phyloP scores from a whole-genome alignment of 1,140 invertebrate genomes.

The Idris sp. region DNA sequence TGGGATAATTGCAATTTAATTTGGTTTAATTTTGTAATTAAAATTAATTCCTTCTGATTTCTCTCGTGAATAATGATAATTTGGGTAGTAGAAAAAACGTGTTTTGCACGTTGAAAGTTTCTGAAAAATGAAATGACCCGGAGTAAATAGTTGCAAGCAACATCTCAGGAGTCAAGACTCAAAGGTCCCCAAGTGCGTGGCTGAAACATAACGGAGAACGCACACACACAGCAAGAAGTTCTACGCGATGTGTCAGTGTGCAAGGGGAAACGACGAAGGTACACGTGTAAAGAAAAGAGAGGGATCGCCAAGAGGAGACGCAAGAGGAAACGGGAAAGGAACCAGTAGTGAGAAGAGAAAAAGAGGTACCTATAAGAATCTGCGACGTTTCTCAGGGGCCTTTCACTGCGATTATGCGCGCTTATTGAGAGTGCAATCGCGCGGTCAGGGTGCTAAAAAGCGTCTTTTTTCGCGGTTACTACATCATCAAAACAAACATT shows the following conservation, averaged over 20 bases:
- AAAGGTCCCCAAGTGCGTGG: slow-evolving; percentile 55
- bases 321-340: slow-evolving; percentile 33
- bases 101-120: no score
- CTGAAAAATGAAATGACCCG: slow-evolving; percentile 35
- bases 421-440: slow-evolving; percentile 53
- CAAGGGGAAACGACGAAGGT: slow-evolving; percentile 35
- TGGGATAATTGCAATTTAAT: no score
- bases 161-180: slow-evolving; percentile 39
- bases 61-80: no score
- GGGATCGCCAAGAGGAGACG: slow-evolving; percentile 16
- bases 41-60: no score
- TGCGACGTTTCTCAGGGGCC: slow-evolving; percentile 62
- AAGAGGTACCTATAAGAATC: slow-evolving; percentile 54
- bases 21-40: no score
- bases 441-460: slow-evolving; percentile 44
- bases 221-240: slow-evolving; percentile 35
- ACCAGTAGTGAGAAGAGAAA: slow-evolving; percentile 56
- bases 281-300: slow-evolving; percentile 51
- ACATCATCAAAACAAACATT: slow-evolving; percentile 5
- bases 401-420: slow-evolving; percentile 57
- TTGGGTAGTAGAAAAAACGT: no score
- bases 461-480: slow-evolving; percentile 24
- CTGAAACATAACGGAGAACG: slow-evolving; percentile 62
- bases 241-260: no score
- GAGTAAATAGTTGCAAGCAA: slow-evolving; percentile 51